A percentile compares a stretch with the other conserved stretches of the same genome.
Conservation (phyloP, 1,140 invertebrate genomes). For the Bursaphelenchus mucronatus region DNA sequence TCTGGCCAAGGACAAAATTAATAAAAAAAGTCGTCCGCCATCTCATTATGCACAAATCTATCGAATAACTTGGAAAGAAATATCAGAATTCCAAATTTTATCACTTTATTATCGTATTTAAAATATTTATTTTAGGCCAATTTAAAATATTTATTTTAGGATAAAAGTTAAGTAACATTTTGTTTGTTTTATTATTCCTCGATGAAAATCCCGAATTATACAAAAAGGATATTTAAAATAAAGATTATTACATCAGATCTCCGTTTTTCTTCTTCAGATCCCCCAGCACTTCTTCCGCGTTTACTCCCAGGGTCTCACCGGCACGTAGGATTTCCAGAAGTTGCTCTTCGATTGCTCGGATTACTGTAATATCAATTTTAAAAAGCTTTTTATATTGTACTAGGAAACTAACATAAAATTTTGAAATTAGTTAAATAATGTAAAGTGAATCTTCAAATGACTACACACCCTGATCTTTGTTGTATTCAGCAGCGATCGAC, state of each 20-base stretch:
- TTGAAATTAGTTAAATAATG: neutral
- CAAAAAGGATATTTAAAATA: neutral
- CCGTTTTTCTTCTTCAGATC: constrained; percentile 39
- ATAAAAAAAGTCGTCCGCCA: no score
- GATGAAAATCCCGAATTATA: no score
- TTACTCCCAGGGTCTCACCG: constrained; percentile 39
- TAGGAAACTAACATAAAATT: neutral
- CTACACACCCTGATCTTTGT: constrained; percentile 27
- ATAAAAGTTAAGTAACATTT: no score
- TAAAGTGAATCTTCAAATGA: constrained; percentile 11
- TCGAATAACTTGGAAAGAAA: no score
- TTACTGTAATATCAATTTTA: constrained; percentile 29
- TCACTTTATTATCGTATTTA: no score
- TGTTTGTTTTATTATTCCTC: no score
- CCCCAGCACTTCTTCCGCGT: constrained; percentile 36
- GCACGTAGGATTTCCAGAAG: constrained; percentile 35
- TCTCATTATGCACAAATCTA: no score
- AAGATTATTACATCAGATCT: constrained; percentile 13
- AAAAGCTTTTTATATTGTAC: neutral
- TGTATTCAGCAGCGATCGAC: constrained; percentile 22
- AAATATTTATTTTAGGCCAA: no score
- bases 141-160: no score
- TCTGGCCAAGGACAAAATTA: no score
- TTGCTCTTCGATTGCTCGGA: constrained; percentile 45
- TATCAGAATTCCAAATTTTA: no score